Percentiles rank a stretch among this genome's conserved stretches.
These are phyloP conservation scores for Mimachlamys varia DNA, from an alignment of 2,888 invertebrate species.

Conservation along the genomic window DNA sequence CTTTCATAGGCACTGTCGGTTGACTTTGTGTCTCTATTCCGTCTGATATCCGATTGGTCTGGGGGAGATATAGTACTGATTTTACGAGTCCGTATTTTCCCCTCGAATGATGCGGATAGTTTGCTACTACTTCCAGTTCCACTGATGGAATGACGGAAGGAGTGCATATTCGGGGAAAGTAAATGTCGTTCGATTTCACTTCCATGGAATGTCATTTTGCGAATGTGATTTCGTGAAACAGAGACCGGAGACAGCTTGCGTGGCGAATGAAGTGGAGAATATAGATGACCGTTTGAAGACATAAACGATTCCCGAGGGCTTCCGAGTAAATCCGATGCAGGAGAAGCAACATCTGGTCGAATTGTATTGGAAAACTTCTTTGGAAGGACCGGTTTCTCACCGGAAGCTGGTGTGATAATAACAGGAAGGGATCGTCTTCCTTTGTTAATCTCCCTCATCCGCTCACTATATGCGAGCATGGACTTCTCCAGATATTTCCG, in stretches of 20 bases:
- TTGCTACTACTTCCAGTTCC: neutral
- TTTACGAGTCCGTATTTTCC: neutral
- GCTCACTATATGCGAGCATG: slow-evolving; percentile 41
- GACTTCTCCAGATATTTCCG: slow-evolving; percentile 38
- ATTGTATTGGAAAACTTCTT: slow-evolving; percentile 1
- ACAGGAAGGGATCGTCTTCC: slow-evolving; percentile 20
- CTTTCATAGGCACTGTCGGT: slow-evolving; percentile 2
- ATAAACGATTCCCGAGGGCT: neutral
- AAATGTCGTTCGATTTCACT: slow-evolving; percentile 18
- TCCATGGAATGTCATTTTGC: slow-evolving; percentile 27
- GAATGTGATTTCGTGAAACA: neutral
- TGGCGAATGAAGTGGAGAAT: neutral
- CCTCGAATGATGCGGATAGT: neutral
- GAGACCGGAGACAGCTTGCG: neutral
- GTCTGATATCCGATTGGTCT: neutral
- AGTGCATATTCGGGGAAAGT: neutral
- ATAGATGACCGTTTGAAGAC: neutral
- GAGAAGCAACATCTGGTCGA: neutral
- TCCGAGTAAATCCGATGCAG: neutral
- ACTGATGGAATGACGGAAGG: neutral
- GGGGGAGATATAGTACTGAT: slow-evolving; percentile 9
- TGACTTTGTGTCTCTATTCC: neutral
- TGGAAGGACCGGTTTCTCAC: slow-evolving; percentile 25
- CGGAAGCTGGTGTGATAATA: slow-evolving; percentile 17
- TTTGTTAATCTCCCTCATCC: slow-evolving; percentile 38